Base-by-base conservation (phyloP, 1,140 invertebrate species). In the Drosophila nigromelanica region DNA sequence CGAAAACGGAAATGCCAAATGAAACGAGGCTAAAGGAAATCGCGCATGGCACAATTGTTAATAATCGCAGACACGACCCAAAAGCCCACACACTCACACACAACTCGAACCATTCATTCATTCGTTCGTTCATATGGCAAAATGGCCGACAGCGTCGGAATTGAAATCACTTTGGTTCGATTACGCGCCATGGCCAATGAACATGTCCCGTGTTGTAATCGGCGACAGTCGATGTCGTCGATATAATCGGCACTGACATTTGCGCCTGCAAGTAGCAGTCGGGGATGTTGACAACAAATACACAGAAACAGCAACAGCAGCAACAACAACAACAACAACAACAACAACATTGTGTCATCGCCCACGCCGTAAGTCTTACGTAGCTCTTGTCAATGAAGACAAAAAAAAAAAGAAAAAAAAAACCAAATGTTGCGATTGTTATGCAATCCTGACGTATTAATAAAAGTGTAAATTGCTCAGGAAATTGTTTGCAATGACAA, bases 81-180 rank as follows among this genome's bases (percentile, higher is more conserved):
- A 33, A 8, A 51, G n/a, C 62, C 33, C 18, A 30, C 37, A 2
- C 42, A 8, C 60, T 12, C 12, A 15, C 27, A 14, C 18, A 18
- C 18, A 18, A 18, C 18, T 1, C 18, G 2, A 18, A 18, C 18
- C 18, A 18, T 18, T 18, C 12, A 27, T 50, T 14, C 21, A 24
- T 24, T 27, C 58, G 69, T 69, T 69, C 64, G 77, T 70, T 80
- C 81, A 78, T 73, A 67, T 51, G 56, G 66, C 71, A 73, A 74
- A 86, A 78, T 86, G 70, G 60, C 81, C 73, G 62, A 79, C 72
- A 82, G 80, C 67, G 37, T 59, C 69, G 76, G 72, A 80, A 86
- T 86, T 66, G 81, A 77, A 85, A 85, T 85, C 81, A 86, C 81
- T 85, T 85, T 86, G 77, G 45, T 76, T 68, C 64, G 45, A 70